Evolutionary conservation across 2,797 vertebrate species (phyloP), one percentile per base, ranked within the genome.

Genomic region (Tympanoctomys barrerae): DNA sequence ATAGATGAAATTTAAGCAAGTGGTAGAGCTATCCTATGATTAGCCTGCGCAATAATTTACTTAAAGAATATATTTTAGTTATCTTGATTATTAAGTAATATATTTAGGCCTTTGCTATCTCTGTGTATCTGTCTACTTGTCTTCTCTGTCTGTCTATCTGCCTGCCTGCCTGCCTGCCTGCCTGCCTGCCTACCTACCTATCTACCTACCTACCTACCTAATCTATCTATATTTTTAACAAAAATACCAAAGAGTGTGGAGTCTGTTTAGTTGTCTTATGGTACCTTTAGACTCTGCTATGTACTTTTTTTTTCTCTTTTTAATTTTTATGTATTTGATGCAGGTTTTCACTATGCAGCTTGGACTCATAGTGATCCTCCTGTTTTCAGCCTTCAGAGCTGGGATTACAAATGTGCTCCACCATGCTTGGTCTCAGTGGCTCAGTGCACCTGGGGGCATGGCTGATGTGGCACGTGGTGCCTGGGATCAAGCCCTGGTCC

Each of bases 41-140:
- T 57, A 75, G 11, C 22, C 33, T 28, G 31, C 39, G 82, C 21
- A 81, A 31, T 42, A 90, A 77, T 82, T 94, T 96, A 86, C 49
- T 42, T 91, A 81, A 94, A 87, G 54, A 90, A 49, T 90, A n/a
- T 88, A 68, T 81, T 85, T 88, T 70, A 64, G 66, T 87, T 93
- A 82, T 79, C 33, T 24, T 78, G 39, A 42, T 88, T 93, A 36
- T 70, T 94, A 94, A 95, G 49, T 83, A 82, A 54, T 19, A 68
- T n/a, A 22, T 82, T 92, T 91, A 90, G 57, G 83, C 77, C 31
- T 90, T 31, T 70, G 11, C 33, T 62, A 26, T 62, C 7, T 62
- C 24, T 62, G 18, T 77, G 28, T 54, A 10, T 66, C 3, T n/a
- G 5, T 66, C 31, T 54, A 7, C 61, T 16, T 73, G 18, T 77